Evolutionary conservation across 2,113 vertebrate species (phyloP).

Genomic region (Pseudorectes ferrugineus): DNA sequence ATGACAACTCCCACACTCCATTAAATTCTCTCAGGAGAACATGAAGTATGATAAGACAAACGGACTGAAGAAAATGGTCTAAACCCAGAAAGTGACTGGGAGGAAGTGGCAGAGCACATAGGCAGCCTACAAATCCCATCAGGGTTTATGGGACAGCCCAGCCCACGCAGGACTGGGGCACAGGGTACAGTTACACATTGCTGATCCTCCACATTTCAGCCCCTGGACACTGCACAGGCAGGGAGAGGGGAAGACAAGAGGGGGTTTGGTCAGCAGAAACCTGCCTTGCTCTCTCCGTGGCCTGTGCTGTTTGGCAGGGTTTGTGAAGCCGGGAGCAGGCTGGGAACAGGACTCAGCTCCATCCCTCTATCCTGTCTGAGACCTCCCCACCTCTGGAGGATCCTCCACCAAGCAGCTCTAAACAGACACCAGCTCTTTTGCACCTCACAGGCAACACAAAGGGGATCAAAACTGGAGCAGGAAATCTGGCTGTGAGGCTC

Average conservation of each 20-base stretch:
- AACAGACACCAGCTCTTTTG: background rate
- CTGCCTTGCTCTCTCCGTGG: background rate
- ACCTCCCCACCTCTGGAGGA: background rate
- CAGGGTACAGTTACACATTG: rapidly evolving
- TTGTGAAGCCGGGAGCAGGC: background rate
- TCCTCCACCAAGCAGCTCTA: background rate
- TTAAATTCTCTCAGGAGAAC: conserved; percentile 33
- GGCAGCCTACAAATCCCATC: background rate
- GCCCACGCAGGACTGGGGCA: rapidly evolving
- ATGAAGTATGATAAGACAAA: background rate
- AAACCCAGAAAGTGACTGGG: background rate
- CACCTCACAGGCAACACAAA: background rate
- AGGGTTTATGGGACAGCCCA: rapidly evolving
- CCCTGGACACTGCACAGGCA: rapidly evolving
- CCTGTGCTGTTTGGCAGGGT: background rate
- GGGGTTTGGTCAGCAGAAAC: background rate
- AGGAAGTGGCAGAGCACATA: background rate
- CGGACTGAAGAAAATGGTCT: background rate
- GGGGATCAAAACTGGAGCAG: background rate
- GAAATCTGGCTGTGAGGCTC: background rate
- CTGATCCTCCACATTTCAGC: background rate
- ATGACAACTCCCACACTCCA: conserved; percentile 13
- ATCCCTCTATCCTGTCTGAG: background rate
- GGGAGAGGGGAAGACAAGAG: too few species aligned
- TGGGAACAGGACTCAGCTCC: background rate